These are phyloP conservation scores for Maconellicoccus hirsutus DNA, from an alignment of 1,140 invertebrate species.

Conservation along the genomic window DNA sequence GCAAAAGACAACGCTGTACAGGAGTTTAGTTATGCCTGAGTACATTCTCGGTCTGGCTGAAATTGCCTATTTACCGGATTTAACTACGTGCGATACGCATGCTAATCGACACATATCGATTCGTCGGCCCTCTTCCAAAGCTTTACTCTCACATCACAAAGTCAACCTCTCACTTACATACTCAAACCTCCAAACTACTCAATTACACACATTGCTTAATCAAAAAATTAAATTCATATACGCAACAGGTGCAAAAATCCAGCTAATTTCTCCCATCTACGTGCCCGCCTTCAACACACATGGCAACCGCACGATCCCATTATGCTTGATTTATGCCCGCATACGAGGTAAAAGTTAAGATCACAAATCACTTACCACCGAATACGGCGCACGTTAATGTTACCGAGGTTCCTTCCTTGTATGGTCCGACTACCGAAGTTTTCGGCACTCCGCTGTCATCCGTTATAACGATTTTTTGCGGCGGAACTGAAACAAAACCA, in stretches of 20 bases:
- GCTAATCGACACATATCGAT: neutral
- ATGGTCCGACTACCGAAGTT: conserved; percentile 23
- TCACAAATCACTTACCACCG: conserved; percentile 24
- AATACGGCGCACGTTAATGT: conserved; percentile 22
- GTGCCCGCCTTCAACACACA: too few species aligned
- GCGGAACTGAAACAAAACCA: neutral
- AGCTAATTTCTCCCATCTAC: too few species aligned
- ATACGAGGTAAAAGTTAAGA: neutral
- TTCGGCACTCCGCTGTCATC: neutral
- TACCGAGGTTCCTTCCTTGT: conserved; percentile 26
- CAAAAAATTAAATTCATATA: too few species aligned
- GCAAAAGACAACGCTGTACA: too few species aligned
- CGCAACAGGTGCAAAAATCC: too few species aligned
- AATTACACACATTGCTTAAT: too few species aligned
- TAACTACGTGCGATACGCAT: neutral
- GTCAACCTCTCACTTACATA: too few species aligned
- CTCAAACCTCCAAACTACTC: too few species aligned
- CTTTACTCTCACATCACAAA: too few species aligned
- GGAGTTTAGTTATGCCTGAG: neutral
- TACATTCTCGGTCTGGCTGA: neutral
- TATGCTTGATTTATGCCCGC: neutral
- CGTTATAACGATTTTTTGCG: conserved; percentile 11
- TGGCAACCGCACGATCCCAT: neutral
- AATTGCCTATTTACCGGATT: conserved; percentile 6
- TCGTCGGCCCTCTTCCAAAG: neutral